Evolutionary conservation across 2,888 invertebrate species (phyloP).

Genomic region (Lottia gigantea): DNA sequence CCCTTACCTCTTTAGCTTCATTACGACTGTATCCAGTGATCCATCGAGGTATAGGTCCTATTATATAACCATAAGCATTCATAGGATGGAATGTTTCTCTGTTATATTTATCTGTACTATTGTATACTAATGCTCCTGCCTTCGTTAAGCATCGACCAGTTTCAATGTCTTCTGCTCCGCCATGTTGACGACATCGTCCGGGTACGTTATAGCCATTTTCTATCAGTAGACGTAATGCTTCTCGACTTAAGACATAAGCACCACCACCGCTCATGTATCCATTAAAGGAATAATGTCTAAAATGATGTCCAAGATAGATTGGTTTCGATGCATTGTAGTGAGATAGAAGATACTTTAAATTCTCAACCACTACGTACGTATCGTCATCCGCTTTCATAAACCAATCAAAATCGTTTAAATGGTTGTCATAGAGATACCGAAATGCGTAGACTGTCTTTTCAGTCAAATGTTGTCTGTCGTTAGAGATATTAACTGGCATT

Average conservation of each 20-base stretch:
- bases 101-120: constrained; percentile 83
- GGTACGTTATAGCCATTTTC: constrained; percentile 78
- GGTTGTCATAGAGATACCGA: constrained; percentile 83
- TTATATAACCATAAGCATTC: constrained; percentile 71
- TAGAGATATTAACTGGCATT: constrained; percentile 81
- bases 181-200: constrained; percentile 74
- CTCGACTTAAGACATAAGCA: constrained; percentile 85
- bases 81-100: constrained; percentile 94
- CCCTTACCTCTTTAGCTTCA: constrained; percentile 32
- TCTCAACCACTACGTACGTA: constrained; percentile 95
- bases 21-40: constrained; percentile 35
- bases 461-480: constrained; percentile 93
- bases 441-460: constrained; percentile 95
- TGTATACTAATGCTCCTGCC: constrained; percentile 86
- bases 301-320: constrained; percentile 77
- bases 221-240: constrained; percentile 81
- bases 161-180: constrained; percentile 82
- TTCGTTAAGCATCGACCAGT: constrained; percentile 89
- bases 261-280: constrained; percentile 70
- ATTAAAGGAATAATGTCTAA: constrained; percentile 48
- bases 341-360: constrained; percentile 87
- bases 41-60: constrained; percentile 38
- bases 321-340: constrained; percentile 80
- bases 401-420: constrained; percentile 90
- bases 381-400: constrained; percentile 98